Conservation (phyloP, 2,888 invertebrate genomes). For the Abrostola triplasia region DNA sequence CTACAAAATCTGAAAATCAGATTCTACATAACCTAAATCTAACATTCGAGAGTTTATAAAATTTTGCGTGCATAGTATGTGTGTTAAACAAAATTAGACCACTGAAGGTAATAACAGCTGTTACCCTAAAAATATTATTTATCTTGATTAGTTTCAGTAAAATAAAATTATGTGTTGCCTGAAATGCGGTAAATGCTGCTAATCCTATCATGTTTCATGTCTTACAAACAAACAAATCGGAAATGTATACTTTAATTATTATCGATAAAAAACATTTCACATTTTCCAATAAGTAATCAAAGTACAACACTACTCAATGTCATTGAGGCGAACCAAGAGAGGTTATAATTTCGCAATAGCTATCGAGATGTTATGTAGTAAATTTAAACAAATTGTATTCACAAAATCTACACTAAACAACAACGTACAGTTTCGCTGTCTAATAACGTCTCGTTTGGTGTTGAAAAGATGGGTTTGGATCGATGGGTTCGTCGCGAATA, state of each 20-base stretch:
- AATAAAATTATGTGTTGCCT: no score
- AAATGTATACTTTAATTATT: neutral
- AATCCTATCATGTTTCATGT: no score
- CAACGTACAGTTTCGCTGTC: slow-evolving; percentile 59
- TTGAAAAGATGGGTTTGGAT: slow-evolving; percentile 65
- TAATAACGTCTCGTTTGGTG: slow-evolving; percentile 58
- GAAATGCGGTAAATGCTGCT: no score
- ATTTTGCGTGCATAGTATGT: no score
- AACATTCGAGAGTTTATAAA: no score
- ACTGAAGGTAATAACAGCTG: no score
- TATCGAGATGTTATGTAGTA: slow-evolving; percentile 75
- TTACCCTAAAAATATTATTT: no score
- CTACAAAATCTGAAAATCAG: no score
- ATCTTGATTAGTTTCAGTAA: no score
- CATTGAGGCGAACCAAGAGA: slow-evolving; percentile 44
- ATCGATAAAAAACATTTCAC: neutral
- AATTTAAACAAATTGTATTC: slow-evolving; percentile 68
- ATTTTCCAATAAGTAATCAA: neutral
- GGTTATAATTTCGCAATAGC: slow-evolving; percentile 78
- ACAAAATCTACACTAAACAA: slow-evolving; percentile 58
- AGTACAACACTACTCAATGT: slow-evolving; percentile 17
- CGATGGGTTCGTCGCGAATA: slow-evolving; percentile 56
- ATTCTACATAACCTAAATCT: no score
- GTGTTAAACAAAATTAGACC: no score
- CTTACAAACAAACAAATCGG: neutral